phyloP scores from a whole-genome alignment of 2,113 vertebrate species.

The Bubo bubo region DNA sequence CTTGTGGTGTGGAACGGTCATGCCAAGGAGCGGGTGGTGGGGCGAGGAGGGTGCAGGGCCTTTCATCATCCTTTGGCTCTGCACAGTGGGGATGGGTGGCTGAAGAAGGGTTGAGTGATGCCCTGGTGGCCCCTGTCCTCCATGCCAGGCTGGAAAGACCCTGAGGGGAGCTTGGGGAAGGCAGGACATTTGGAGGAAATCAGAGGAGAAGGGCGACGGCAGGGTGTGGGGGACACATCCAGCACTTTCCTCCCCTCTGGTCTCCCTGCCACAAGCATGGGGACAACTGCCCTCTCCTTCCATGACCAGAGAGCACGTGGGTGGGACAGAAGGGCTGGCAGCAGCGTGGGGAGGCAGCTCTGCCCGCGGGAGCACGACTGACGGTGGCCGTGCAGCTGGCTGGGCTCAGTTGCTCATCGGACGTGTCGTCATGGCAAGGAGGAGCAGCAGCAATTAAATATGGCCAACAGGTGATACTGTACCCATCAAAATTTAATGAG shows the following conservation, averaged over 20 bases:
- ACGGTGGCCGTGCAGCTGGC: too few species aligned
- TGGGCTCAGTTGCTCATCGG: background rate
- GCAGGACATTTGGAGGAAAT: background rate
- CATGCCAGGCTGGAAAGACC: background rate
- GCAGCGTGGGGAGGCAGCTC: background rate
- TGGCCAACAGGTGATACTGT: background rate
- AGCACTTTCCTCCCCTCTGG: background rate
- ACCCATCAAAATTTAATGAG: background rate
- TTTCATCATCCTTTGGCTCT: fast-evolving
- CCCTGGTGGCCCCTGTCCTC: background rate
- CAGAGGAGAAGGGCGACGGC: background rate
- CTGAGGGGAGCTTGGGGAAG: background rate
- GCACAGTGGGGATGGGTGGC: fast-evolving
- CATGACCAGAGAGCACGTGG: fast-evolving
- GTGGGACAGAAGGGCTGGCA: background rate
- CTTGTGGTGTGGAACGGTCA: background rate
- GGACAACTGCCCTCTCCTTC: background rate
- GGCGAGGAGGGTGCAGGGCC: background rate
- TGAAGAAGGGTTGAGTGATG: background rate
- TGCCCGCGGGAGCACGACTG: background rate
- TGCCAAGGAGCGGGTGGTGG: background rate
- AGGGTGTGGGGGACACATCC: background rate
- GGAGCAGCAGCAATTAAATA: background rate
- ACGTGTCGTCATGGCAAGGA: fast-evolving
- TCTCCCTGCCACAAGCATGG: background rate